Base-by-base conservation (phyloP, 2,888 invertebrate species). In the Syrphus vitripennis region DNA sequence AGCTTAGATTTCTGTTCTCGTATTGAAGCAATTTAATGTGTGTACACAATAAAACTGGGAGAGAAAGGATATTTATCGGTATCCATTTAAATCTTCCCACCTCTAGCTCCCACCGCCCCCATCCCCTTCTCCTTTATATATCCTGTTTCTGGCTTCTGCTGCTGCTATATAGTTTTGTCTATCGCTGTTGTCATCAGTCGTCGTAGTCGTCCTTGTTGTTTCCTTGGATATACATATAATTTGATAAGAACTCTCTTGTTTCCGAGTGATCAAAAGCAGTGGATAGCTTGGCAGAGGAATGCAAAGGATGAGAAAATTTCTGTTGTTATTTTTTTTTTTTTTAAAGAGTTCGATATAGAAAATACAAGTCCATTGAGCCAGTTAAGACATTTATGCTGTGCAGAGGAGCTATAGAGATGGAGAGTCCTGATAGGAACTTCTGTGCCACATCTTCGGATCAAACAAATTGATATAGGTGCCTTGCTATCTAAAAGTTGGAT, bases 241-340 rank as follows among this genome's bases (percentile, higher is more conserved):
- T 76, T 76, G 76, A 84, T 84, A 84, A 84, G 84, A 81, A 84
- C 72, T 84, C 63, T 29, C 74, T 71, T 67, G 59, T 71, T 80
- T 75, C 75, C 61, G 10, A 67, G 75, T 71, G 75, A 80, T 84
- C 80, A 84, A 57, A 71, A 71, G 40, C 45, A n/a, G n/a, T n/a
- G 48, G 45, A 69, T 79, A n/a, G n/a, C n/a, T n/a, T n/a, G 67
- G 26, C 45, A 65, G 45, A 29, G 45, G 48, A 69, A 61, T 57
- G 61, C 21, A 63, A 65, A 42, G 29, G 19, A 65, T 65, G 42
- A 19, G 16, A 63, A 21, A n/a, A n/a, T n/a, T n/a, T 45, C 5
- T 26, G 21, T 61, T 61, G 63, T 40, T 31, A 4, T 1, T 48
- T 48, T n/a, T n/a, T 48, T 21, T 48, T 21, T 21, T 21, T 48